A percentile compares a stretch with the other conserved stretches of the same genome.
These are phyloP conservation scores for Chondrosia reniformis DNA, from an alignment of 37 sponge, comb jelly and placozoan species.

Conservation along the genomic window DNA sequence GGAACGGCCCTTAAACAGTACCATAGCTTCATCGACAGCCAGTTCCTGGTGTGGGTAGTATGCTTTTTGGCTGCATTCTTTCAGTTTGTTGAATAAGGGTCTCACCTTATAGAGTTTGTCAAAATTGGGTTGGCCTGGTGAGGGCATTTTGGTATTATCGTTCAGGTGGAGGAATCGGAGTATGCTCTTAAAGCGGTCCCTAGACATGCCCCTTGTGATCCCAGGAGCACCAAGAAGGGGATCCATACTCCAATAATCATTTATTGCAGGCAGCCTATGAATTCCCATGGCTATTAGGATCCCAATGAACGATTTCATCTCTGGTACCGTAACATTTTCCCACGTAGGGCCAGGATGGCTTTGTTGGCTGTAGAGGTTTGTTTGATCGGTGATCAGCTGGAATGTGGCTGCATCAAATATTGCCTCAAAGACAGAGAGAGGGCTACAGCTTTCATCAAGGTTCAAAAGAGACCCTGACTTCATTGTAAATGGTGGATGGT, in stretches of 20 bases:
- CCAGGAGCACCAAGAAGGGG: too few species aligned
- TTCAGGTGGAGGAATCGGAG: too few species aligned
- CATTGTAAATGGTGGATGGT: too few species aligned
- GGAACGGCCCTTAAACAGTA: background rate
- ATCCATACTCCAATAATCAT: slow-evolving; percentile 8
- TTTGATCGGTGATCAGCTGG: background rate
- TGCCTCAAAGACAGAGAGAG: too few species aligned
- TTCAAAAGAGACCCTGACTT: too few species aligned
- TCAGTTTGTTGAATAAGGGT: background rate
- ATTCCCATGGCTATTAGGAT: background rate
- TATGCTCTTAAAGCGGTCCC: background rate
- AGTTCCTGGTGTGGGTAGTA: background rate
- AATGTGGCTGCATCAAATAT: too few species aligned
- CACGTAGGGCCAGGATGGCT: background rate
- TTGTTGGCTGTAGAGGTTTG: background rate
- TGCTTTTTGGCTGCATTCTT: background rate
- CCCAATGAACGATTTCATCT: slow-evolving; percentile 9
- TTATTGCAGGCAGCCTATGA: background rate
- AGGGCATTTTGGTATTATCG: background rate
- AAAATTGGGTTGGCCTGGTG: background rate
- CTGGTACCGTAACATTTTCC: background rate
- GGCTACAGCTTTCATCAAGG: too few species aligned
- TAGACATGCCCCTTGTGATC: too few species aligned
- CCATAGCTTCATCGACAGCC: background rate
- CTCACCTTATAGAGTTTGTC: slow-evolving; percentile 1